Percentiles rank a stretch among this genome's conserved stretches.
Evolutionary conservation across 2,113 vertebrate genomes (phyloP).

Genomic region (Talpa occidentalis): DNA sequence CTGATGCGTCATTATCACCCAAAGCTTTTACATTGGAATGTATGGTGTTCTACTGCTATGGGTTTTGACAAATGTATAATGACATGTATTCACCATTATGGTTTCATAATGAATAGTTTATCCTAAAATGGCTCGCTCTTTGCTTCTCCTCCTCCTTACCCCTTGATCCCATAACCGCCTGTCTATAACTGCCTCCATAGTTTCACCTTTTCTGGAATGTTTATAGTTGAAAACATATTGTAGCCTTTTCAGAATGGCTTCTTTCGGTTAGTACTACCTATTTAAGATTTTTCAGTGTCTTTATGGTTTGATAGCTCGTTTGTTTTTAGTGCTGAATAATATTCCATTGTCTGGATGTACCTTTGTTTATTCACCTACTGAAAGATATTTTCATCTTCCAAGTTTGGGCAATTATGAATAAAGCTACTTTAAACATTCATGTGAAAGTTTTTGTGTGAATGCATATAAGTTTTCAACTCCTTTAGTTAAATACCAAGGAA

Average conservation of each 20-base stretch:
- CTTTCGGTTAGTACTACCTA: neutral
- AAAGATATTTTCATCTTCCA: conserved; percentile 15
- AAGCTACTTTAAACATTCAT: conserved; percentile 11
- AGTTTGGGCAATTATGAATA: conserved; percentile 41
- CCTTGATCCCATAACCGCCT: neutral
- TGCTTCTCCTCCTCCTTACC: neutral
- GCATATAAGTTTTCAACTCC: neutral
- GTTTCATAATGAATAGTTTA: neutral
- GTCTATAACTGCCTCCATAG: neutral
- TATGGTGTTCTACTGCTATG: neutral
- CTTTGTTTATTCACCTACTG: neutral
- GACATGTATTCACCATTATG: neutral
- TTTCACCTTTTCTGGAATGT: neutral
- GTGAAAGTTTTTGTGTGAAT: neutral
- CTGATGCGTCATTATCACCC: neutral
- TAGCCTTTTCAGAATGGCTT: neutral
- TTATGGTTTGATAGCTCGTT: conserved; percentile 15
- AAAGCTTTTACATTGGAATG: neutral
- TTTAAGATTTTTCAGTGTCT: neutral
- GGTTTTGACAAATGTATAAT: neutral
- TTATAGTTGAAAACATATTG: neutral
- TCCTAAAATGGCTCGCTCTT: neutral
- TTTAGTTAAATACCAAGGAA: neutral
- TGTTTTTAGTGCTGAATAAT: conserved; percentile 34
- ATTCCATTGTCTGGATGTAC: neutral